Percentiles rank a stretch among this genome's conserved stretches.
These are phyloP conservation scores for Coilia nasus DNA, from an alignment of 2,797 vertebrate species.

Conservation along the genomic window DNA sequence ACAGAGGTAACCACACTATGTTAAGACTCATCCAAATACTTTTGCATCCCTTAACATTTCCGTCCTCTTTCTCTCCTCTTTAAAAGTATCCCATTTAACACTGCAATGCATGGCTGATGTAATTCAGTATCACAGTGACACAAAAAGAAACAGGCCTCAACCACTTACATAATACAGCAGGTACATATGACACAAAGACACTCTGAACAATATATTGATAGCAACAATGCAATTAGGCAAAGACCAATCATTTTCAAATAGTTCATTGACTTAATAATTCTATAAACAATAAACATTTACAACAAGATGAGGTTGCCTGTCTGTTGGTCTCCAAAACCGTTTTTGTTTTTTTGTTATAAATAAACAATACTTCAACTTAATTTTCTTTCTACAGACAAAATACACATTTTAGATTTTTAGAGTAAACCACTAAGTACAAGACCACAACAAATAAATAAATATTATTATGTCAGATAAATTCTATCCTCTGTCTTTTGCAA, in stretches of 20 bases:
- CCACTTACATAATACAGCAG: conserved; percentile 1
- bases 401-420: background rate
- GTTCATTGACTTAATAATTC: background rate
- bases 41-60: background rate
- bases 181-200: background rate
- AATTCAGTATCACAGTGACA: background rate
- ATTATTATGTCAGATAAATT: background rate
- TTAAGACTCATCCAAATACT: background rate
- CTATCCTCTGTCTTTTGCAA: conserved; percentile 6
- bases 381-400: background rate
- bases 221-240: background rate
- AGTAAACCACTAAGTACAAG: conserved; percentile 3
- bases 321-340: background rate
- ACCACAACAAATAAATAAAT: conserved; percentile 21
- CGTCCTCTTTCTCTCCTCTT: background rate
- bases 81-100: background rate
- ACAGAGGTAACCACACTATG: conserved; percentile 13
- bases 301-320: background rate
- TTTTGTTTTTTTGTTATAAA: background rate
- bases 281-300: conserved; percentile 7
- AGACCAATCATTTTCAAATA: background rate
- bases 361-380: background rate
- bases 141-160: background rate
- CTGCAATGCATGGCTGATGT: background rate
- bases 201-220: background rate